These are phyloP conservation scores for Melanotus villosus DNA, from an alignment of 2,888 invertebrate genomes.

Conservation along the genomic window DNA sequence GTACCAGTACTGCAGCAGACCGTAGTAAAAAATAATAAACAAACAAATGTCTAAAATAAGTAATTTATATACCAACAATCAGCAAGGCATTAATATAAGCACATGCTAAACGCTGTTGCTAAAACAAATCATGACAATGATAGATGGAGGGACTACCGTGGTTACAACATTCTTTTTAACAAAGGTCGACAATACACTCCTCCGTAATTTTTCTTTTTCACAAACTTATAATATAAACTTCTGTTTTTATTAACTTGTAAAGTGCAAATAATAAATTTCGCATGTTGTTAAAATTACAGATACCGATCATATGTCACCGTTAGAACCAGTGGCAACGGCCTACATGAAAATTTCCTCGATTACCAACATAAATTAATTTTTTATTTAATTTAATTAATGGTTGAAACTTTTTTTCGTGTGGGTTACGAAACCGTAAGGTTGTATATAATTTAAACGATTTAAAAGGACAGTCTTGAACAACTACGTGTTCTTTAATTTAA, in stretches of 20 bases:
- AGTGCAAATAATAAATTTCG: background rate
- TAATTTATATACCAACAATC: slow-evolving; percentile 21
- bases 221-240: background rate
- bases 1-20: background rate
- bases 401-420: too few relatives aligned
- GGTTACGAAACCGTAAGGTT: too few relatives aligned
- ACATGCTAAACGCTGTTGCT: slow-evolving; percentile 30
- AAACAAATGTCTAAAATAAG: background rate
- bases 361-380: background rate
- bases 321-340: background rate
- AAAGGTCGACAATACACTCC: slow-evolving; percentile 6
- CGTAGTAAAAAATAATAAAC: background rate
- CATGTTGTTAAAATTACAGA: background rate
- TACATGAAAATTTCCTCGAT: background rate
- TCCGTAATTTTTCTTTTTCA: background rate
- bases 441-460: too few relatives aligned
- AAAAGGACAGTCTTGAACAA: too few relatives aligned
- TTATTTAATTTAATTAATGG: too few relatives aligned
- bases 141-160: slow-evolving; percentile 27
- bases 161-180: slow-evolving; percentile 23
- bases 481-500: too few relatives aligned
- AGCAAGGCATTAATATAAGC: slow-evolving; percentile 29
- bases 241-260: background rate
- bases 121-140: slow-evolving; percentile 39
- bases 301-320: too few relatives aligned